A percentile compares a stretch with the other conserved stretches of the same genome.
Conservation (phyloP, 2,113 vertebrate genomes). For the Hydrolagus affinis region DNA sequence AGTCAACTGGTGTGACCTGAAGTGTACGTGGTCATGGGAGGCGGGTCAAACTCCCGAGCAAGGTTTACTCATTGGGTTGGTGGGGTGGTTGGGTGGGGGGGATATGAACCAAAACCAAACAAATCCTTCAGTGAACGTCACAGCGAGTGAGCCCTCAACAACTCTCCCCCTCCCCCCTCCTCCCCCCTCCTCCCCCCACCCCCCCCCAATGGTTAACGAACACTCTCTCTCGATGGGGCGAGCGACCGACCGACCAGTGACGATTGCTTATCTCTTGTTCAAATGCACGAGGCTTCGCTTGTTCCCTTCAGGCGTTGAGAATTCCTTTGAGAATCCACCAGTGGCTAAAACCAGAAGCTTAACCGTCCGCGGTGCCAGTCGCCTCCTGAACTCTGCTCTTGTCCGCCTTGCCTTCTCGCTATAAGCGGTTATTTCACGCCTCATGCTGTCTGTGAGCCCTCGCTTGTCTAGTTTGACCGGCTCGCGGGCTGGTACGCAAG, state of each 20-base stretch:
- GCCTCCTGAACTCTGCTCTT: not conserved
- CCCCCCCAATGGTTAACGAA: not conserved
- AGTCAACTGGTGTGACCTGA: too few relatives aligned
- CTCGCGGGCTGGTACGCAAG: not conserved
- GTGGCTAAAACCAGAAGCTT: constrained; percentile 37
- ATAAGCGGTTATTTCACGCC: not conserved
- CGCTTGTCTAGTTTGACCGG: not conserved
- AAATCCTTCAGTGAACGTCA: too few relatives aligned
- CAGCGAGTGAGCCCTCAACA: too few relatives aligned
- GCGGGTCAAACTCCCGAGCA: too few relatives aligned
- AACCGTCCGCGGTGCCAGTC: constrained; percentile 21
- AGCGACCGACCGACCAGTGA: not conserved
- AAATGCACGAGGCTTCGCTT: not conserved
- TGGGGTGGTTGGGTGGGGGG: too few relatives aligned
- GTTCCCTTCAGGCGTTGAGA: constrained; percentile 19
- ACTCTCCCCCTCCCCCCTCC: too few relatives aligned
- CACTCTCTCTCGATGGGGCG: too few relatives aligned
- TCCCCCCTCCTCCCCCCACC: not conserved
- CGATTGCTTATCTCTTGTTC: not conserved
- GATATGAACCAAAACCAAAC: too few relatives aligned
- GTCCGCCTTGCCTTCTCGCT: not conserved
- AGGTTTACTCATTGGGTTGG: too few relatives aligned
- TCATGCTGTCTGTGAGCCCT: constrained; percentile 12
- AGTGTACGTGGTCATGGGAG: too few relatives aligned
- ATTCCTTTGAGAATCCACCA: constrained; percentile 36